phyloP scores from a whole-genome alignment of 2,113 vertebrate genomes.

The Lynx canadensis region DNA sequence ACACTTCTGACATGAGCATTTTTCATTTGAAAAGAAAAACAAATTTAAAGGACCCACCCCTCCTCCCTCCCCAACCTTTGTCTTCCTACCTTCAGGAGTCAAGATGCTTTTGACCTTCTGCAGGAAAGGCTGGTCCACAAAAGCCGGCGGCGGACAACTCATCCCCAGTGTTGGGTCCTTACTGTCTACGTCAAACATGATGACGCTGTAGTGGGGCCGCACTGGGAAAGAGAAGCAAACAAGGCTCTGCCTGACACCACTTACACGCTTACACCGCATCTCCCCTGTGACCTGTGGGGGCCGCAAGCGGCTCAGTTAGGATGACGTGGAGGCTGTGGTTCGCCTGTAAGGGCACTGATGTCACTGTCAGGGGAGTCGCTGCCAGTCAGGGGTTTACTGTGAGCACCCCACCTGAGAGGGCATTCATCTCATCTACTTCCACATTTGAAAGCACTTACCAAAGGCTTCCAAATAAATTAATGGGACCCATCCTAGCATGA shows the following conservation, averaged over 20 bases:
- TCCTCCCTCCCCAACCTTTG: background rate
- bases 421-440: background rate
- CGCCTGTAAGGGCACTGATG: background rate
- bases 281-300: background rate
- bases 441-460: background rate
- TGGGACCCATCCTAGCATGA: background rate
- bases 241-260: background rate
- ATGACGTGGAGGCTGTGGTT: background rate
- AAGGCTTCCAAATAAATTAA: background rate
- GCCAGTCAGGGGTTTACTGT: background rate
- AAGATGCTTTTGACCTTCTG: constrained; percentile 91
- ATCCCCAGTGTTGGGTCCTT: constrained; percentile 95
- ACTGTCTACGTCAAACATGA: constrained; percentile 98
- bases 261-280: too few species aligned
- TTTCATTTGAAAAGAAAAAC: background rate
- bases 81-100: constrained; percentile 88
- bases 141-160: constrained; percentile 95
- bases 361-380: background rate
- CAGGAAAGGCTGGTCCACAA: constrained; percentile 91
- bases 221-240: constrained; percentile 79
- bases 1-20: background rate
- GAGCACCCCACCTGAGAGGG: background rate
- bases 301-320: background rate
- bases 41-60: background rate
- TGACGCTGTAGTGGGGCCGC: constrained; percentile 85